Base-by-base conservation (phyloP, 2,888 invertebrate species). In the Eucera pruinosa region DNA sequence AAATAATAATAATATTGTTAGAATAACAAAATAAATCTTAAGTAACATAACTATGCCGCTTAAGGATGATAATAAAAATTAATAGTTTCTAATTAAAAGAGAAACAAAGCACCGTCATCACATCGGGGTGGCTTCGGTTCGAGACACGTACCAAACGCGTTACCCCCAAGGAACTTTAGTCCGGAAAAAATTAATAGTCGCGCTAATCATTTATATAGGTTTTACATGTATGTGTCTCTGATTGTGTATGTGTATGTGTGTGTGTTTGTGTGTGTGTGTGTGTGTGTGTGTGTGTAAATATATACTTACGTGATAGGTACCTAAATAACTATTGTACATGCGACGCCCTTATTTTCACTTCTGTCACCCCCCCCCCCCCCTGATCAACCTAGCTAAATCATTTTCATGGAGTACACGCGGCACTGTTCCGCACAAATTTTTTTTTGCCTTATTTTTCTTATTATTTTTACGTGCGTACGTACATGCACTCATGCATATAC, bases 31-130 rank as follows among this genome's bases (percentile, higher is more conserved):
- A 88, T 89, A 88, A 88, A 88, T 82, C 76, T 84, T 89, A 89
- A 80, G 76, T 87, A 85, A 89, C 84, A 81, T 88, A 89, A 82
- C 74, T 82, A 87, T 84, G 81, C 81, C 82, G 85, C 84, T 83
- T 69, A 85, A 85, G 81, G 83, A 86, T 88, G 79, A 73, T 80
- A 78, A 84, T 78, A 85, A 85, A 82, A 85, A 82, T 85, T 61
- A 84, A 74, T 83, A 78, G 69, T 78, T n/a, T 82, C 75, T 81
- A 82, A 81, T 86, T 81, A 84, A 84, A 75, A 89, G 47, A 90
- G 90, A 91, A 91, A 91, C 89, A 90, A 91, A 91, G 91, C 91
- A 91, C 90, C 91, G 89, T 91, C 90, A 91, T 91, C 91, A 91
- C 91, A 91, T 90, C 88, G 86, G 90, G 89, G 88, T 82, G 81